A percentile compares a stretch with the other conserved stretches of the same genome.
These are phyloP conservation scores for Pristionchus pacificus DNA, from an alignment of 1,140 invertebrate species.

Conservation along the genomic window DNA sequence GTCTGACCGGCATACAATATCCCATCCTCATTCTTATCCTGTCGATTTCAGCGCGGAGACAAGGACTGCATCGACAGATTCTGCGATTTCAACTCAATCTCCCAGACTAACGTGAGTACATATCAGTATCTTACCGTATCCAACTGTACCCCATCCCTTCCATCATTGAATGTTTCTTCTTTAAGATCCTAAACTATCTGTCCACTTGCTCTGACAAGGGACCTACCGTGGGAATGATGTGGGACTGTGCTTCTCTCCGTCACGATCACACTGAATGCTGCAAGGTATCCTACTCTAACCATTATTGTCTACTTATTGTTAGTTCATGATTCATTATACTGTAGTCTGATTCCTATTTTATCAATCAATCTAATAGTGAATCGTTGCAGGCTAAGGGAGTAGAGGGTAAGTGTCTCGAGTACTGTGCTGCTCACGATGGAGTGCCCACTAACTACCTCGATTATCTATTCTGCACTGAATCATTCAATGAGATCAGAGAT, in stretches of 20 bases:
- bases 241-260: conserved; percentile 56
- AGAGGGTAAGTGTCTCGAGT: conserved; percentile 52
- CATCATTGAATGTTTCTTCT: not conserved
- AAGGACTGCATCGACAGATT: conserved; percentile 52
- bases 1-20: too few relatives aligned
- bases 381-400: conserved; percentile 43
- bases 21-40: too few relatives aligned
- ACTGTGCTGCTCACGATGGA: conserved; percentile 55
- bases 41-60: conserved; percentile 36
- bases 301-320: not conserved
- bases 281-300: too few relatives aligned
- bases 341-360: not conserved
- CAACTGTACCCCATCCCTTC: not conserved
- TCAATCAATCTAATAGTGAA: conserved; percentile 16
- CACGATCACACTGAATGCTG: conserved; percentile 53
- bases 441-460: conserved; percentile 55
- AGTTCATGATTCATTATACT: conserved; percentile 15
- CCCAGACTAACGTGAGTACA: conserved; percentile 52
- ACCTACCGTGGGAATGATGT: conserved; percentile 53
- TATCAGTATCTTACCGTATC: not conserved
- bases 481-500: conserved; percentile 54
- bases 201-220: conserved; percentile 53
- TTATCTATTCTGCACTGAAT: conserved; percentile 53
- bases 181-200: conserved; percentile 53
- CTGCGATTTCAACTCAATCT: conserved; percentile 57